Percentiles rank a stretch among this genome's conserved stretches.
Evolutionary conservation across 2,113 vertebrate species (phyloP).

Genomic region (Atractosteus spatula): DNA sequence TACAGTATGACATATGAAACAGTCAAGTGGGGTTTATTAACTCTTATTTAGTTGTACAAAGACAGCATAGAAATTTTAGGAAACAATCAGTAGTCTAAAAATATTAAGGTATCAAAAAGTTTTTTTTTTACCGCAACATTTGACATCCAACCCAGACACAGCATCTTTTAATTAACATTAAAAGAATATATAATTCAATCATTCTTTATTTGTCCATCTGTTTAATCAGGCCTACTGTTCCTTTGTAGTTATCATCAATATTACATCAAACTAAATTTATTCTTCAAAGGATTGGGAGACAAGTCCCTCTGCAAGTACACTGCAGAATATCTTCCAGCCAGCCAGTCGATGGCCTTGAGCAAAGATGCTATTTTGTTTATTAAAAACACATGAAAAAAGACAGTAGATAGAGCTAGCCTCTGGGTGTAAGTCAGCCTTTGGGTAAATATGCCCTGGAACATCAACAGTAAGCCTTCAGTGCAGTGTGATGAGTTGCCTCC

Average conservation of each 20-base stretch:
- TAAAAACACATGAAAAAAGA: background rate
- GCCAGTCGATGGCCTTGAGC: background rate
- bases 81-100: constrained; percentile 24
- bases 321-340: background rate
- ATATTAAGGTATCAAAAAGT: constrained; percentile 31
- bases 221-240: constrained; percentile 46
- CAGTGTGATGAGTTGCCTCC: no score
- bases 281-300: constrained; percentile 21
- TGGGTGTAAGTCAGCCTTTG: no score
- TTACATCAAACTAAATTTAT: constrained; percentile 41
- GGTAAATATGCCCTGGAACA: no score
- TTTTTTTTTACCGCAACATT: constrained; percentile 8
- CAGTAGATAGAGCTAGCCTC: background rate
- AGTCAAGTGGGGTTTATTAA: constrained; percentile 1
- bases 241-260: constrained; percentile 40
- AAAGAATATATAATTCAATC: constrained; percentile 33
- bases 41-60: constrained; percentile 32
- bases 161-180: constrained; percentile 33
- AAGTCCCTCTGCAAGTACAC: background rate
- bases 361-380: background rate
- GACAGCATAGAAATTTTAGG: constrained; percentile 18
- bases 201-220: constrained; percentile 19
- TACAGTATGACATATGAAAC: no score
- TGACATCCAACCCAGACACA: constrained; percentile 2
- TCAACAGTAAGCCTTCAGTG: no score